These are phyloP conservation scores for Tylochromis polylepis DNA, from an alignment of 2,113 vertebrate species.

Conservation along the genomic window DNA sequence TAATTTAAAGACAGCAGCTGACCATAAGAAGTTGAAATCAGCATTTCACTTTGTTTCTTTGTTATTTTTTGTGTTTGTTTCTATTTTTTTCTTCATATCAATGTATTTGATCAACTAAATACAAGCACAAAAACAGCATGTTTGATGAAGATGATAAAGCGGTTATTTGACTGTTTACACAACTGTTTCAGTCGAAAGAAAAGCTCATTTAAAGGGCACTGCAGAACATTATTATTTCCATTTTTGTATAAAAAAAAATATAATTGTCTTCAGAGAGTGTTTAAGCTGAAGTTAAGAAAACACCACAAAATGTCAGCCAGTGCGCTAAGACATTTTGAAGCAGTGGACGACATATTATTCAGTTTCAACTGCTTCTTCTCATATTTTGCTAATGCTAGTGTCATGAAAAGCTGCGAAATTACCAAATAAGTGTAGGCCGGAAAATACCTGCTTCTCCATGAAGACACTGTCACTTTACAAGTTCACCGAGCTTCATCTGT, in stretches of 20 bases:
- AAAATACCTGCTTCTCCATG: conserved; percentile 21
- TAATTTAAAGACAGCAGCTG: neutral
- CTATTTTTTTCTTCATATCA: neutral
- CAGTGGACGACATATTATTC: neutral
- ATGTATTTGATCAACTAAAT: neutral
- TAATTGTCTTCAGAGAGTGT: neutral
- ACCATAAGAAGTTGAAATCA: neutral
- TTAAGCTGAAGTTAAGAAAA: neutral
- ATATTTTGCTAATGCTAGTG: neutral
- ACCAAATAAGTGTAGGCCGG: conserved; percentile 8
- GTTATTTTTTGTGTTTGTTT: neutral
- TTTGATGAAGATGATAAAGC: neutral
- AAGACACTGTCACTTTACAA: conserved; percentile 31
- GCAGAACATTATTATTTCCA: neutral
- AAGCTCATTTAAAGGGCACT: neutral
- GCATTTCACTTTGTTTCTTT: neutral
- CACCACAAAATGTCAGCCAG: neutral
- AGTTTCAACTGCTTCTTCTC: neutral
- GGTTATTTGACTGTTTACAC: neutral
- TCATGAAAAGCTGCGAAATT: conserved; percentile 11
- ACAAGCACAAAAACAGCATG: neutral
- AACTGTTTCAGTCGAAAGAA: neutral
- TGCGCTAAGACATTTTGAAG: neutral
- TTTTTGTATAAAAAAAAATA: neutral
- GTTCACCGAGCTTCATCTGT: conserved; percentile 24